Evolutionary conservation across 2,888 invertebrate species (phyloP), one percentile per base, ranked within the genome.

Genomic region (Sphaeridia pumilis): DNA sequence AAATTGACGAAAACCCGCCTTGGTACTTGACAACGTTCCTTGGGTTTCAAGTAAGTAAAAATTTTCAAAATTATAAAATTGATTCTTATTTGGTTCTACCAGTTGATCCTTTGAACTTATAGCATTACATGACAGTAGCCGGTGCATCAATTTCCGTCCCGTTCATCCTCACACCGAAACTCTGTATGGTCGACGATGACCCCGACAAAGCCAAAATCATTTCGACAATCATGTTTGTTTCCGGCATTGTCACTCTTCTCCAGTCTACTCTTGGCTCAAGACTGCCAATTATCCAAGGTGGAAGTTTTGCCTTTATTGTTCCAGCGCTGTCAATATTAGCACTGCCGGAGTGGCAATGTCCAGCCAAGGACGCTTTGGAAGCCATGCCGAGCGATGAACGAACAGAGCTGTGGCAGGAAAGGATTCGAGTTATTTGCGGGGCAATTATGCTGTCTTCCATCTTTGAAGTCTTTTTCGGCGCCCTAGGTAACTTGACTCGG

Each of bases 71-170:
- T 22, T 21, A 22, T 4, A 17, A 21, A 4, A 3, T 22, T 28
- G 27, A 38, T 2, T 41, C 26, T 4, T 26, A 41, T 41, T 26
- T 12, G n/a, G 14, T 20, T 49, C 7, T 43, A 25, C 31, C 34
- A 7, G 22, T 34, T 22, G 22, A 42, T 47, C 17, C 4, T 28
- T 47, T 28, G 4, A 26, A 31, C 31, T 44, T 27, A 3, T 42
- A 57, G 57, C 54, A 57, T 68, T 86, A 85, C 69, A 70, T 86
- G 61, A 87, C 86, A 0, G 87, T 87, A 83, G 84, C 87, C 56
- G 87, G 87, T 0, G 83, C 84, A 0, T 86, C 87, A 31, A 82
- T 87, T 4, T 81, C 85, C 1, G 84, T 86, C 60, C 87, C 87
- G 0, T 83, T 86, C 67, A 82, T 87, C 57, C 70, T 87, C 55